Evolutionary conservation across 2,797 vertebrate species (phyloP).

Genomic region (Ctenochaetus hawaiiensis): DNA sequence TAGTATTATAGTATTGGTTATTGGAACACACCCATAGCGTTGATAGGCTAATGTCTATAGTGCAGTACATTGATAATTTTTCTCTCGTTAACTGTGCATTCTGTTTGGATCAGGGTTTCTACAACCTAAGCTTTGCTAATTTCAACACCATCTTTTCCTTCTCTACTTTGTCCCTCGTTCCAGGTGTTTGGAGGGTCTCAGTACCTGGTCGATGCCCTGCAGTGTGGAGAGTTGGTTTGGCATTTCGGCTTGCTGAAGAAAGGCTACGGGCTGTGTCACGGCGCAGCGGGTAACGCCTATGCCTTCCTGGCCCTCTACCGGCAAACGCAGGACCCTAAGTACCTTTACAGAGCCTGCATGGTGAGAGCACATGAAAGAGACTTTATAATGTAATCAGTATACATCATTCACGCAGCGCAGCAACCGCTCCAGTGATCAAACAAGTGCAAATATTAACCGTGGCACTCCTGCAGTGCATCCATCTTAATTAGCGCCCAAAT

Average conservation of each 20-base stretch:
- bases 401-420: neutral
- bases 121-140: neutral
- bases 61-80: too few species aligned
- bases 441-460: slow-evolving; percentile 1
- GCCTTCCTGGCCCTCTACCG: slow-evolving; percentile 92
- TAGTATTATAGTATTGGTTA: too few species aligned
- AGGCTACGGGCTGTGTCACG: slow-evolving; percentile 96
- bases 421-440: slow-evolving; percentile 3
- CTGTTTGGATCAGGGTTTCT: too few species aligned
- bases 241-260: slow-evolving; percentile 92
- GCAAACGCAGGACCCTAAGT: slow-evolving; percentile 89
- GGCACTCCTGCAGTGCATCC: slow-evolving; percentile 15
- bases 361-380: slow-evolving; percentile 75
- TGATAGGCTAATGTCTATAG: too few species aligned
- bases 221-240: slow-evolving; percentile 94
- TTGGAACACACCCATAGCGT: neutral
- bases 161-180: neutral
- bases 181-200: slow-evolving; percentile 90
- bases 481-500: slow-evolving; percentile 38
- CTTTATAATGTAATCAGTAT: neutral
- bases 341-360: slow-evolving; percentile 96
- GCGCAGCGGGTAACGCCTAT: slow-evolving; percentile 94
- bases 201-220: slow-evolving; percentile 89
- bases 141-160: neutral
- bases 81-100: too few species aligned